Conservation (phyloP, 2,113 vertebrate species). For the Echinops telfairi region DNA sequence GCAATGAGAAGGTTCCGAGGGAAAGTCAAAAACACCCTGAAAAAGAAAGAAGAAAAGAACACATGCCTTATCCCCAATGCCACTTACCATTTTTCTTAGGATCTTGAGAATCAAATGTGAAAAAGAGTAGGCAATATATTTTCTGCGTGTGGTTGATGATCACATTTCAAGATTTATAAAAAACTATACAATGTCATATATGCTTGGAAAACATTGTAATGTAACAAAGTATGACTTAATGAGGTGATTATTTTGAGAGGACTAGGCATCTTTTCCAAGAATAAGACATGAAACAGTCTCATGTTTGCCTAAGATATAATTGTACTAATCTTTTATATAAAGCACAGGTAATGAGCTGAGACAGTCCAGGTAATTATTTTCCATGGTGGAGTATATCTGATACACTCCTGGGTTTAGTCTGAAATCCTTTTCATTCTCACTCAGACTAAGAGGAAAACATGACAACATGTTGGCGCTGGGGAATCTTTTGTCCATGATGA, state of each 20-base stretch:
- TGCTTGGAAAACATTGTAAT: not conserved
- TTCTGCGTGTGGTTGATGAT: not conserved
- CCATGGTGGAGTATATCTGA: not conserved
- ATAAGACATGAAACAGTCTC: not conserved
- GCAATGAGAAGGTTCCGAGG: not conserved
- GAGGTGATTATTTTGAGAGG: not conserved
- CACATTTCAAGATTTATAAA: slow-evolving; percentile 9
- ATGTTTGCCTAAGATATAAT: slow-evolving; percentile 27
- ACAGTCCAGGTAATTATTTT: slow-evolving; percentile 71
- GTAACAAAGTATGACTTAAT: too few relatives aligned
- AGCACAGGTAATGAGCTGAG: slow-evolving; percentile 62
- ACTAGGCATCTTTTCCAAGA: slow-evolving; percentile 27
- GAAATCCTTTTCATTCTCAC: slow-evolving; percentile 74
- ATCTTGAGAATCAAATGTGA: not conserved
- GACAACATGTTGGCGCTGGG: not conserved
- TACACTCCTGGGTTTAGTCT: slow-evolving; percentile 65
- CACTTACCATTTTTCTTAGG: not conserved
- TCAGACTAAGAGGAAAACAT: slow-evolving; percentile 66
- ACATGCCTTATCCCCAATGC: not conserved
- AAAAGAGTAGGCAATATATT: not conserved
- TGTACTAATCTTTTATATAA: not conserved
- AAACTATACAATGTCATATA: not conserved
- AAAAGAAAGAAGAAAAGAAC: not conserved
- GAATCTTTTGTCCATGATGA: slow-evolving; percentile 63
- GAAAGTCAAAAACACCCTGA: not conserved